Percentiles rank a stretch among this genome's conserved stretches.
Conservation (phyloP, 1,140 invertebrate species). For the Stratiolaelaps scimitus region DNA sequence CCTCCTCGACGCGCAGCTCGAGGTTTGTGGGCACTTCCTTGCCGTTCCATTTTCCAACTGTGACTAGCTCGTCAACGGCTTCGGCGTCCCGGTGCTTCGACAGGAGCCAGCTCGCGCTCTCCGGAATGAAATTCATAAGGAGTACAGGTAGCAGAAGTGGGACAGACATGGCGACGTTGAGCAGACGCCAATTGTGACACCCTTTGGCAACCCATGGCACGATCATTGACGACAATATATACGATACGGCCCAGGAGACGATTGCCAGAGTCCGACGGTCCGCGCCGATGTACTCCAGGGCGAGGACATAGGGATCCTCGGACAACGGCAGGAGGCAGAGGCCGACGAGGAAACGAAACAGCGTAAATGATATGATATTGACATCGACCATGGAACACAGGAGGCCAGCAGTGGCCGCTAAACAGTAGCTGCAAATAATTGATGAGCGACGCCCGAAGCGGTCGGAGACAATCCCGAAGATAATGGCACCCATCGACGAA, state of each 20-base stretch:
- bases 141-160: conserved; percentile 34
- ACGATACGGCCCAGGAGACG: conserved; percentile 34
- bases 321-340: conserved; percentile 30
- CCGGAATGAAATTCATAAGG: conserved; percentile 25
- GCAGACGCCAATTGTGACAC: conserved; percentile 33
- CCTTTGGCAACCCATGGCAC: conserved; percentile 35
- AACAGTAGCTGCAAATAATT: conserved; percentile 34
- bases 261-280: conserved; percentile 34
- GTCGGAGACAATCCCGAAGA: conserved; percentile 10
- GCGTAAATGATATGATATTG: conserved; percentile 18
- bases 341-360: conserved; percentile 22
- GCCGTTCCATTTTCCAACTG: conserved; percentile 12
- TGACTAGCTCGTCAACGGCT: conserved; percentile 22
- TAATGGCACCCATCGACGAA: conserved; percentile 21
- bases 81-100: conserved; percentile 25
- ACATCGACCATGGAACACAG: conserved; percentile 27
- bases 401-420: conserved; percentile 34
- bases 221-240: conserved; percentile 35
- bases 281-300: conserved; percentile 35
- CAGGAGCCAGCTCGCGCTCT: conserved; percentile 15
- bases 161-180: conserved; percentile 33
- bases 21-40: not conserved
- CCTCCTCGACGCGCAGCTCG: conserved; percentile 17
- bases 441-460: conserved; percentile 35
- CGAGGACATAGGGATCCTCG: conserved; percentile 32